Conservation (phyloP, 2,888 invertebrate genomes). For the Diarsia mendica region DNA sequence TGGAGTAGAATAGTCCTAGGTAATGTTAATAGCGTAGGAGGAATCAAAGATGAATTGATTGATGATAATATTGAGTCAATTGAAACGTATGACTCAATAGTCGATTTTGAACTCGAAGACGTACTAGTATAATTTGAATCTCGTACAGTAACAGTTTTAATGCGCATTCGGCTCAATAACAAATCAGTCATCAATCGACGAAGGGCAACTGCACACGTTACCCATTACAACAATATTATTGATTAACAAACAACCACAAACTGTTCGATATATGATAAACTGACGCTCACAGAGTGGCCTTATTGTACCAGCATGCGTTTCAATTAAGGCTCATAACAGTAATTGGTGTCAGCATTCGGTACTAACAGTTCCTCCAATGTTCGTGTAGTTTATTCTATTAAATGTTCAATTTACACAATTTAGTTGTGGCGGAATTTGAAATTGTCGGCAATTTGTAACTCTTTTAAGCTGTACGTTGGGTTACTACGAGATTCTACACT, state of each 20-base stretch:
- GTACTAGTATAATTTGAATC: background rate
- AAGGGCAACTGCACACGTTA: conserved; percentile 60
- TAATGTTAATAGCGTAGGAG: background rate
- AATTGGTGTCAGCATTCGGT: conserved; percentile 79
- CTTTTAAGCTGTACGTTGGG: conserved; percentile 10
- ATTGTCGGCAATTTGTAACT: conserved; percentile 31
- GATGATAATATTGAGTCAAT: conserved; percentile 3
- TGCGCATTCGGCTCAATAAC: conserved; percentile 48
- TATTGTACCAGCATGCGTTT: conserved; percentile 81
- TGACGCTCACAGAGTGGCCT: conserved; percentile 65
- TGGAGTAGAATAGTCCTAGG: background rate
- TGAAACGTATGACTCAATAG: background rate
- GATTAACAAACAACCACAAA: conserved; percentile 71
- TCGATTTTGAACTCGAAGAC: conserved; percentile 11
- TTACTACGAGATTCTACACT: background rate
- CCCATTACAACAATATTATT: conserved; percentile 65
- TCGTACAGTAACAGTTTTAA: conserved; percentile 11
- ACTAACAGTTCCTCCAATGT: conserved; percentile 50
- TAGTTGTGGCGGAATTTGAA: conserved; percentile 50
- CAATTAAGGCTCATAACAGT: conserved; percentile 86
- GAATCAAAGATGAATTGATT: conserved; percentile 16
- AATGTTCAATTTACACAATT: conserved; percentile 62
- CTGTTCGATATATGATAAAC: conserved; percentile 68
- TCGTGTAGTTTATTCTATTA: conserved; percentile 60
- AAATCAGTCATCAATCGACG: conserved; percentile 48